Evolutionary conservation across 2,797 vertebrate genomes (phyloP).

Genomic region (Bovichtus variegatus): DNA sequence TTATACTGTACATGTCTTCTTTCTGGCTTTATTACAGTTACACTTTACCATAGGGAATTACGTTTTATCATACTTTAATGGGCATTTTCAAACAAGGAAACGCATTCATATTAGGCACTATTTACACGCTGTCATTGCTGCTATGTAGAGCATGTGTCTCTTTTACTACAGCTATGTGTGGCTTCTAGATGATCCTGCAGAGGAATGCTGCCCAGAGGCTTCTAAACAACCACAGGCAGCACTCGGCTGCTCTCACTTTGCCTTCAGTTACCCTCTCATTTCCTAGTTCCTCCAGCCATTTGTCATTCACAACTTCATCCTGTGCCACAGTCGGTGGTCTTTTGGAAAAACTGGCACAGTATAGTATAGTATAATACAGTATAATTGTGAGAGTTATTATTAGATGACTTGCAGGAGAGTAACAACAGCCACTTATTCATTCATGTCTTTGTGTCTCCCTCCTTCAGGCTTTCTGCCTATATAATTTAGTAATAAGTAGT

Average conservation of each 20-base stretch:
- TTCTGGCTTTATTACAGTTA: neutral
- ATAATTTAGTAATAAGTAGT: constrained; percentile 25
- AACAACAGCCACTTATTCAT: constrained; percentile 2
- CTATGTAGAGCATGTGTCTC: constrained; percentile 50
- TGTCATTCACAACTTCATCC: constrained; percentile 42
- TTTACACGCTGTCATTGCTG: constrained; percentile 52
- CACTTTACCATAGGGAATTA: neutral
- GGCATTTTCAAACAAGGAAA: constrained; percentile 25
- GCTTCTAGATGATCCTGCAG: constrained; percentile 64
- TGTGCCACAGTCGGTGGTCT: constrained; percentile 7
- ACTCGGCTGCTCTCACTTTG: constrained; percentile 43
- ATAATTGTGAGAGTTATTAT: neutral
- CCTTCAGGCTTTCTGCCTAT: constrained; percentile 6
- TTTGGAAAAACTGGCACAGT: constrained; percentile 7
- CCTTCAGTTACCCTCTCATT: constrained; percentile 53
- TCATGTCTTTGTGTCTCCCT: constrained; percentile 16
- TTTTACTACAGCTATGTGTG: constrained; percentile 64
- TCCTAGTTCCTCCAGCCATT: constrained; percentile 35
- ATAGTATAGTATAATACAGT: too few relatives aligned
- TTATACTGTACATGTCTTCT: neutral
- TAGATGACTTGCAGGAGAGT: constrained; percentile 7
- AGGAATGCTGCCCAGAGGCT: constrained; percentile 69
- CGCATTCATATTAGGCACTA: constrained; percentile 16
- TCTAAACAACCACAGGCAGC: constrained; percentile 65
- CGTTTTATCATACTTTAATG: neutral